Percentiles rank a stretch among this genome's conserved stretches.
Conservation (phyloP, 2,797 vertebrate species). For the Trachops cirrhosus region DNA sequence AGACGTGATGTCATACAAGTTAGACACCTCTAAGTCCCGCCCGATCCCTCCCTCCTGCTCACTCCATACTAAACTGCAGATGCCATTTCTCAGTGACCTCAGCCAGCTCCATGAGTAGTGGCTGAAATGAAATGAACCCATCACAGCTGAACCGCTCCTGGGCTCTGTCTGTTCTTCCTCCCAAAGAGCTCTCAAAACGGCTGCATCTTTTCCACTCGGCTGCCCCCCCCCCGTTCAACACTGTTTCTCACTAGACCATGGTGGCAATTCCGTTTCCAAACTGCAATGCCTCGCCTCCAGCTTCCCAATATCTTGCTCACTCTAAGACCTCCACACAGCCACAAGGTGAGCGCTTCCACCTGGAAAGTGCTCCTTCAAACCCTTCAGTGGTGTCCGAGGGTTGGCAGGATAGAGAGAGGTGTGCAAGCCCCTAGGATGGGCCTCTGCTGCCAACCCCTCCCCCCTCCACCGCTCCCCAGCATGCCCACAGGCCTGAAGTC, state of each 20-base stretch:
- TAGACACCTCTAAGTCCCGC: background rate
- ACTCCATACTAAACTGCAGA: background rate
- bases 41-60: background rate
- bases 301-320: background rate
- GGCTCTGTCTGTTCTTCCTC: background rate
- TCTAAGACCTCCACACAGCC: background rate
- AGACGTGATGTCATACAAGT: background rate
- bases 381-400: background rate
- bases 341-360: background rate
- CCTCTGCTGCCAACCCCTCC: background rate
- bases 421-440: accelerated
- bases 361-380: background rate
- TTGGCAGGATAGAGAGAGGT: background rate
- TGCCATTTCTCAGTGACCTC: background rate
- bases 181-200: background rate
- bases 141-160: background rate
- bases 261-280: background rate
- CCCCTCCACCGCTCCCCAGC: background rate
- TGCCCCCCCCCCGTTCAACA: background rate
- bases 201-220: background rate
- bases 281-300: background rate
- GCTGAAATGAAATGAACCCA: background rate
- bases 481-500: background rate
- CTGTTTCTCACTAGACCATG: background rate
- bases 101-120: background rate